Evolutionary conservation across 2,797 vertebrate genomes (phyloP), one percentile per base, ranked within the genome.

Genomic region (Poeciliopsis presidionis): DNA sequence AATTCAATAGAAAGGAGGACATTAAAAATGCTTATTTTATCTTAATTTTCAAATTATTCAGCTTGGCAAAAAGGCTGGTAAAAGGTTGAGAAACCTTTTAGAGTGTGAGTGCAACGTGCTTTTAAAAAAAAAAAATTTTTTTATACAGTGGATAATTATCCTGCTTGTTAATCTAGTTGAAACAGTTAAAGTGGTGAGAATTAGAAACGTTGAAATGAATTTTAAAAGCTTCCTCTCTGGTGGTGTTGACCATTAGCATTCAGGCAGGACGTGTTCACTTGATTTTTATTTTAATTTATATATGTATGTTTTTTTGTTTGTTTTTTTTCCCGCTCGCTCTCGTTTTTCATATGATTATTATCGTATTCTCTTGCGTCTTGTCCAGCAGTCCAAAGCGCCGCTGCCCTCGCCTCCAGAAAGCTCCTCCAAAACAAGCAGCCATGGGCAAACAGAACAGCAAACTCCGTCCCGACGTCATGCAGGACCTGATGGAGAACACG

Each of bases 371-470:
- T 36, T 74, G 18, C 73, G 9, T 84, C 79, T 78, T 69, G 25
- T 61, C 75, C 83, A 47, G 69, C 87, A 90, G 82, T 83, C 82
- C 77, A 82, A 86, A 81, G 70, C 74, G 14, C 76, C 75, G 51
- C 79, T 80, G 28, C 53, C 76, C 67, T 85, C 87, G 55, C 83
- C 25, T 72, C 82, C 43, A 63, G 70, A 74, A 20, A 20, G 74
- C 86, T 16, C 80, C 96, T 81, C 91, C 84, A 55, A 86, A 85
- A 9, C 73, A 80, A 79, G 81, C 94, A 92, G 86, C 80, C 0
- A 99, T 99, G 98, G 98, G 98, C 85, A 99, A 99, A 88, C 98
- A 99, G 94, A 99, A 99, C 96, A 99, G 98, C 95, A 99, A 99
- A 91, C 96, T 99, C 80, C 98, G 98, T 86, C 98, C 98, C 0